These are phyloP conservation scores for Plectropomus leopardus DNA, from an alignment of 2,113 vertebrate species.

Conservation along the genomic window DNA sequence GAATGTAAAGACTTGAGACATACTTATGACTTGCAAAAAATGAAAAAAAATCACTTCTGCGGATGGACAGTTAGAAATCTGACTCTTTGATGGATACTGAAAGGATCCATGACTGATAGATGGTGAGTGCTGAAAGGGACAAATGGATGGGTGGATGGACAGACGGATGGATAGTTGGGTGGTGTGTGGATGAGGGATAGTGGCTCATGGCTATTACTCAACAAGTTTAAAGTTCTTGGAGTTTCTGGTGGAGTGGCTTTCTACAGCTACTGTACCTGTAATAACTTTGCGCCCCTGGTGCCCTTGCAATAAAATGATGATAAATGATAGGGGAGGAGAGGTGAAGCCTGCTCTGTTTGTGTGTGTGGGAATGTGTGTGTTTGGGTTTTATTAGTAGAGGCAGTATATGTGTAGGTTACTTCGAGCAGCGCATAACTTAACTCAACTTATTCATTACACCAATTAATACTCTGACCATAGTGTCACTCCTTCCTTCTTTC, in stretches of 20 bases:
- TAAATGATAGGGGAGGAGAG: constrained; percentile 58
- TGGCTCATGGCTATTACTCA: constrained; percentile 61
- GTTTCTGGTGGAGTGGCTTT: constrained; percentile 62
- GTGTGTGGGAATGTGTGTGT: constrained; percentile 21
- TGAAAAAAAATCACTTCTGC: too few species aligned
- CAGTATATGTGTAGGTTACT: neutral
- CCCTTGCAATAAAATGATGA: constrained; percentile 77
- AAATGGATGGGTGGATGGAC: constrained; percentile 45
- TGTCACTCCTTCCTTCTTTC: neutral
- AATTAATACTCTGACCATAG: neutral
- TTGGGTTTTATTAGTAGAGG: constrained; percentile 1
- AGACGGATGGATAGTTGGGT: constrained; percentile 49
- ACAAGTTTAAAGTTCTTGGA: constrained; percentile 61
- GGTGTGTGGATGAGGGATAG: constrained; percentile 63
- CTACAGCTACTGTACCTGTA: constrained; percentile 58
- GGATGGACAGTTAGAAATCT: neutral
- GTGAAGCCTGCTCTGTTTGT: constrained; percentile 35
- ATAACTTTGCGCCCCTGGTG: constrained; percentile 70
- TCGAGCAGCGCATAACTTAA: constrained; percentile 1
- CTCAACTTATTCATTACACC: neutral
- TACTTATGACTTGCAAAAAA: too few species aligned
- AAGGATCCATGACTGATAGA: constrained; percentile 36
- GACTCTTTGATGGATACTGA: constrained; percentile 46
- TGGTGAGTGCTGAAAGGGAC: neutral
- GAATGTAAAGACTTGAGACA: too few species aligned